These are phyloP conservation scores for Panthera tigris DNA, from an alignment of 2,113 vertebrate species.

Conservation along the genomic window DNA sequence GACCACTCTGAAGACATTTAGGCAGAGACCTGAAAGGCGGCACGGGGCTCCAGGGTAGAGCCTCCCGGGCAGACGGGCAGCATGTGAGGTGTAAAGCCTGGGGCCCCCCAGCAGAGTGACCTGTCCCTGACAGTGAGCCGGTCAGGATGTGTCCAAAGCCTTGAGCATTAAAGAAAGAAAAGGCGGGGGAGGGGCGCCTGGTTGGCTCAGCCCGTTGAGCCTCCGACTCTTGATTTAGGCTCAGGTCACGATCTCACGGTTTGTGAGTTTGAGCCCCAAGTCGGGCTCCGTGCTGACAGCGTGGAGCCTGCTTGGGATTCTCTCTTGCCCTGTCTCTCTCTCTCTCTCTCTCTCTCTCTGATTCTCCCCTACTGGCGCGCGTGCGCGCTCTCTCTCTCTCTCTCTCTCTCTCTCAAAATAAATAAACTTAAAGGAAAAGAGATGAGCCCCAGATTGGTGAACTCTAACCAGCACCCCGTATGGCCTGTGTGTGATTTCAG, in stretches of 20 bases:
- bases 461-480: accelerated
- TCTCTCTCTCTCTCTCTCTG: too few species aligned
- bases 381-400: too few species aligned
- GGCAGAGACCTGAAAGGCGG: background rate
- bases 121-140: accelerated
- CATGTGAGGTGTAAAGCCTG: background rate
- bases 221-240: too few species aligned
- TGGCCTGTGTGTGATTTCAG: background rate
- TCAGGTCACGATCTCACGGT: too few species aligned
- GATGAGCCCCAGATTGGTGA: accelerated
- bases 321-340: too few species aligned
- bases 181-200: background rate
- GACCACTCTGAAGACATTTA: background rate
- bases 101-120: background rate
- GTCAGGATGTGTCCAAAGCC: background rate
- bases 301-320: too few species aligned
- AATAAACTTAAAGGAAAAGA: background rate
- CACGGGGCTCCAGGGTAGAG: background rate
- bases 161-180: background rate
- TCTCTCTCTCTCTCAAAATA: too few species aligned
- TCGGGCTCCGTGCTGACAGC: too few species aligned
- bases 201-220: too few species aligned
- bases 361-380: too few species aligned
- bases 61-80: background rate
- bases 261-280: too few species aligned